These are phyloP conservation scores for Anthophora plumipes DNA, from an alignment of 2,888 invertebrate species.

Conservation along the genomic window DNA sequence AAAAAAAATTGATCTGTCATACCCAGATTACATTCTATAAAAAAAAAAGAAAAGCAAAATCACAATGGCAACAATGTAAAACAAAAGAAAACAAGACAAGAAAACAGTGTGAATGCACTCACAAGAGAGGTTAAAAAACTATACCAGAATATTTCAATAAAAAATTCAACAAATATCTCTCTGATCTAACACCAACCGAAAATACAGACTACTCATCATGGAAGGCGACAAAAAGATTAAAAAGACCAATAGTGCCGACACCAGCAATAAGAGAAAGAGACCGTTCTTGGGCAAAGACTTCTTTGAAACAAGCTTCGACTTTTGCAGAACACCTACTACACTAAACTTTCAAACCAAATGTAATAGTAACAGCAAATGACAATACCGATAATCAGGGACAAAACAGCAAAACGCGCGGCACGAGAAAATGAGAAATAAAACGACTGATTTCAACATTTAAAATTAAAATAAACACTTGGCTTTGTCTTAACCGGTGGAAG, in stretches of 20 bases:
- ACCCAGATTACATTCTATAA: neutral
- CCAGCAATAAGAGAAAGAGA: neutral
- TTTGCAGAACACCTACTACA: neutral
- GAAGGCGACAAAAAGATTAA: conserved; percentile 6
- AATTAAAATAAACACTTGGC: neutral
- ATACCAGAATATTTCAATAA: neutral
- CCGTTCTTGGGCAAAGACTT: neutral
- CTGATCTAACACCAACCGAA: neutral
- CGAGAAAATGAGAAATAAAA: too few species aligned
- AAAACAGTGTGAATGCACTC: conserved; percentile 1
- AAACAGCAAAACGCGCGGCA: too few species aligned
- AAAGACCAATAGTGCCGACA: neutral
- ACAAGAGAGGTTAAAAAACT: conserved; percentile 1
- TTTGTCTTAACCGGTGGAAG: neutral
- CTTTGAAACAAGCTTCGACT: neutral
- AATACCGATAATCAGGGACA: too few species aligned
- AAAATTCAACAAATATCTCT: too few species aligned
- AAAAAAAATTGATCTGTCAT: neutral
- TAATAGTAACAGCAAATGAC: too few species aligned
- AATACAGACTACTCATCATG: conserved; percentile 10
- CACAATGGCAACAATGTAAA: conserved; percentile 5
- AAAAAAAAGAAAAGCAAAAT: conserved; percentile 16
- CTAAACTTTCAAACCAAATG: neutral
- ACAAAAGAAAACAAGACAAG: neutral
- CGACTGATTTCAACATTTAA: neutral